Percentiles rank a stretch among this genome's conserved stretches.
Conservation (phyloP, 2,113 vertebrate genomes). For the Spea bombifrons region DNA sequence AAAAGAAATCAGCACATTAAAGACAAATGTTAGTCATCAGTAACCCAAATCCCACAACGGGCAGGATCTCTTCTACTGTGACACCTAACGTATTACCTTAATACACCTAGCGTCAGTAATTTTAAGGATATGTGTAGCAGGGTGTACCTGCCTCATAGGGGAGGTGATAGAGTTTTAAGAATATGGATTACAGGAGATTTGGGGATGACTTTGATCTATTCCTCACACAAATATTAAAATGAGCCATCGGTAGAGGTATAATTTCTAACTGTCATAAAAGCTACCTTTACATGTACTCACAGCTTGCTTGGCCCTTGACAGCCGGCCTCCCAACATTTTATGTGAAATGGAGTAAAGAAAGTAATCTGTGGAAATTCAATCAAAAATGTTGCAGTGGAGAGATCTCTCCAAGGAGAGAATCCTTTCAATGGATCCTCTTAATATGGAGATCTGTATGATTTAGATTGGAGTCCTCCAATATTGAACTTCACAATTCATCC, state of each 20-base stretch:
- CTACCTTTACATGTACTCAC: background rate
- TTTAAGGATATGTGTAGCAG: conserved; percentile 35
- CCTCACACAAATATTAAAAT: conserved; percentile 26
- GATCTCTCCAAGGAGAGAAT: no score
- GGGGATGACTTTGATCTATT: conserved; percentile 36
- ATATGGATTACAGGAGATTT: conserved; percentile 34
- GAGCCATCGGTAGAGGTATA: conserved; percentile 23
- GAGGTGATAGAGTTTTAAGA: conserved; percentile 25
- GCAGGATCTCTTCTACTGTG: conserved; percentile 20
- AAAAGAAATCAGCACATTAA: background rate
- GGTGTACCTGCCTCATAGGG: conserved; percentile 36
- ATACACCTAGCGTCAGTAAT: conserved; percentile 39
- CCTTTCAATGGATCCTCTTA: no score
- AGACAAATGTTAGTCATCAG: conserved; percentile 28
- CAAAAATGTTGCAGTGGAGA: no score
- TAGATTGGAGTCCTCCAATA: no score
- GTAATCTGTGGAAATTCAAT: background rate
- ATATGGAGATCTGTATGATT: no score
- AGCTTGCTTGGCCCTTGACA: background rate
- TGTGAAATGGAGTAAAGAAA: background rate
- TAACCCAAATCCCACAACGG: conserved; percentile 34
- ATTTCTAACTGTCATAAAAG: conserved; percentile 33
- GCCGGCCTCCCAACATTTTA: background rate
- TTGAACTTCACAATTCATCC: no score
- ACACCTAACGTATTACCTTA: conserved; percentile 37